These are phyloP conservation scores for Pseudococcus viburni DNA, from an alignment of 2,888 invertebrate species.

Conservation along the genomic window DNA sequence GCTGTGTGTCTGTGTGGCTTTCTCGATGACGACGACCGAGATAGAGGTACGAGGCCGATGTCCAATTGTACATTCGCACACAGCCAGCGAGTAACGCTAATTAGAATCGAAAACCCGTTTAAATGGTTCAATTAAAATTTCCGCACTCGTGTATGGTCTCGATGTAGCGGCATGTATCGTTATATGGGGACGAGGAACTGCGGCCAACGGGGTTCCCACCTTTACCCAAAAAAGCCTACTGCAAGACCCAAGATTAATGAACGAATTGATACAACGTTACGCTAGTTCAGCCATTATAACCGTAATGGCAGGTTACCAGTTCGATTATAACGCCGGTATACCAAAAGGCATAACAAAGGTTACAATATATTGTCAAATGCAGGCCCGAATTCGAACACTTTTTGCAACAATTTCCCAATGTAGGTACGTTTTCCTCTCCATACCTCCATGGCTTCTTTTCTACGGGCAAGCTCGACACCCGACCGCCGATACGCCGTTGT, in stretches of 20 bases:
- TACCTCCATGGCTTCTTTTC: background rate
- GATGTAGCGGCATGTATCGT: background rate
- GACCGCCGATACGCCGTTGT: background rate
- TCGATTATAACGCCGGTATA: constrained; percentile 58
- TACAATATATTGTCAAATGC: constrained; percentile 64
- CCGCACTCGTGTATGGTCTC: background rate
- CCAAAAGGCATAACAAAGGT: constrained; percentile 62
- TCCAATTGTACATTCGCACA: background rate
- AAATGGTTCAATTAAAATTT: constrained; percentile 52
- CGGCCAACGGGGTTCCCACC: background rate
- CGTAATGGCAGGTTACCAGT: constrained; percentile 62
- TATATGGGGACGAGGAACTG: background rate
- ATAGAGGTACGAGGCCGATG: background rate
- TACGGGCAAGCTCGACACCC: too few species aligned
- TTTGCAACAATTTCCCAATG: constrained; percentile 55
- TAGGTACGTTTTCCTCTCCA: constrained; percentile 11
- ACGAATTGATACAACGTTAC: constrained; percentile 51
- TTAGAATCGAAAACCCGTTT: constrained; percentile 45
- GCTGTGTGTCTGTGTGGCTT: background rate
- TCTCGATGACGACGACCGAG: too few species aligned
- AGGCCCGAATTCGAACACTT: constrained; percentile 60
- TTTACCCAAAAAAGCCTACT: constrained; percentile 27
- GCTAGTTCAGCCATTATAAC: constrained; percentile 31
- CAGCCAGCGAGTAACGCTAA: background rate
- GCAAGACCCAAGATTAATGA: constrained; percentile 58